Percentiles rank a stretch among this genome's conserved stretches.
Evolutionary conservation across 2,888 invertebrate genomes (phyloP).

Genomic region (Eucriotettix oculatus): DNA sequence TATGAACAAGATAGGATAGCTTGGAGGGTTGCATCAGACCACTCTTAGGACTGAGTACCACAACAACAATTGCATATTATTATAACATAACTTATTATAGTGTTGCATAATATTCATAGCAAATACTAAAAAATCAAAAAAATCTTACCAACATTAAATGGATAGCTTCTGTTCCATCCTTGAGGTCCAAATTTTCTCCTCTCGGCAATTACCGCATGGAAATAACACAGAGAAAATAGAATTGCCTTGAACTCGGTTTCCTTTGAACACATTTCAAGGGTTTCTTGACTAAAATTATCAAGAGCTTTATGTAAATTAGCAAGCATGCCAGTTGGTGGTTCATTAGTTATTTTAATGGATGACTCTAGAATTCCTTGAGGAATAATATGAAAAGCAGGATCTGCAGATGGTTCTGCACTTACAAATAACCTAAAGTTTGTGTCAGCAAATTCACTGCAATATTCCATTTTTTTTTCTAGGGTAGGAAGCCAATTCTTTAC

Average conservation of each 20-base stretch:
- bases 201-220: slow-evolving; percentile 88
- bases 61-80: no score
- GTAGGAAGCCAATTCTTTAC: slow-evolving; percentile 77
- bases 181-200: slow-evolving; percentile 87
- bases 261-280: slow-evolving; percentile 79
- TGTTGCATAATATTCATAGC: no score
- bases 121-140: no score
- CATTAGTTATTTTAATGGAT: slow-evolving; percentile 89
- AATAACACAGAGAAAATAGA: slow-evolving; percentile 79
- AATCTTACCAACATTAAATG: slow-evolving; percentile 33
- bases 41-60: no score
- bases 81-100: no score
- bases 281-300: slow-evolving; percentile 84
- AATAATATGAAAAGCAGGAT: slow-evolving; percentile 43
- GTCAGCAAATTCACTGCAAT: slow-evolving; percentile 49
- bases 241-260: slow-evolving; percentile 86
- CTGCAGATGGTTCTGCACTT: slow-evolving; percentile 71
- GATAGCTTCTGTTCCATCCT: slow-evolving; percentile 69
- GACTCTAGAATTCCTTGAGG: slow-evolving; percentile 75
- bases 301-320: slow-evolving; percentile 87
- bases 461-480: slow-evolving; percentile 83
- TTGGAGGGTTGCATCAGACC: no score
- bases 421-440: slow-evolving; percentile 54
- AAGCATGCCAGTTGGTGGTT: slow-evolving; percentile 88
- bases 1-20: no score